phyloP scores from a whole-genome alignment of 1,140 invertebrate species.

The Drosophila nikananu region DNA sequence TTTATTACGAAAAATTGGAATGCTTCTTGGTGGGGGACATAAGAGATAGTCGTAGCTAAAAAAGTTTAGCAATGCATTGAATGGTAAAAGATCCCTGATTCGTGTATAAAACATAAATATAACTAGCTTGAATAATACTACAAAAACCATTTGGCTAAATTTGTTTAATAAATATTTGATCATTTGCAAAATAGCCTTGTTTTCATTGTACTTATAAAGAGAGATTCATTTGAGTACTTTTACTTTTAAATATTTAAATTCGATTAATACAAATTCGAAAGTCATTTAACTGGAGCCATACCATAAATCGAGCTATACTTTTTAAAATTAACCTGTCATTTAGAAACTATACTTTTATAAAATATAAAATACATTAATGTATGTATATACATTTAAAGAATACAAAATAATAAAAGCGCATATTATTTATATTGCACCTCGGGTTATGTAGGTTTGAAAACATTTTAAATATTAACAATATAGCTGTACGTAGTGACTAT shows the following conservation, averaged over 20 bases:
- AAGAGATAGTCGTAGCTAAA: not conserved
- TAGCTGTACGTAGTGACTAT: not conserved
- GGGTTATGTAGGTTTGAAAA: not conserved
- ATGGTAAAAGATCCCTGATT: not conserved
- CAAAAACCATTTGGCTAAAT: not conserved
- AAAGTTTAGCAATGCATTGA: not conserved
- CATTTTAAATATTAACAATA: not conserved
- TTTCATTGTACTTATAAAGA: not conserved
- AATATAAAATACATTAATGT: not conserved
- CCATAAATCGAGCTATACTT: not conserved
- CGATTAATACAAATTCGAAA: not conserved
- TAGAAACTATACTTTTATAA: not conserved
- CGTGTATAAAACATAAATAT: not conserved
- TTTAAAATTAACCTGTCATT: not conserved
- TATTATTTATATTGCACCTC: slow-evolving; percentile 9
- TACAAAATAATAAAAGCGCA: not conserved
- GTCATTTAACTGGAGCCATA: not conserved
- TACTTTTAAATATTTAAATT: not conserved
- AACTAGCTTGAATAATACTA: not conserved
- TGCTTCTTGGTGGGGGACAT: slow-evolving; percentile 21
- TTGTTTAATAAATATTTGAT: not conserved
- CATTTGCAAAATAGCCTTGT: too few species aligned
- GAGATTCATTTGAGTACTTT: not conserved
- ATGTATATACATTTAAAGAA: not conserved
- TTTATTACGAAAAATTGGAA: slow-evolving; percentile 56